phyloP scores from a whole-genome alignment of 2,888 invertebrate genomes.

The Apamea anceps region DNA sequence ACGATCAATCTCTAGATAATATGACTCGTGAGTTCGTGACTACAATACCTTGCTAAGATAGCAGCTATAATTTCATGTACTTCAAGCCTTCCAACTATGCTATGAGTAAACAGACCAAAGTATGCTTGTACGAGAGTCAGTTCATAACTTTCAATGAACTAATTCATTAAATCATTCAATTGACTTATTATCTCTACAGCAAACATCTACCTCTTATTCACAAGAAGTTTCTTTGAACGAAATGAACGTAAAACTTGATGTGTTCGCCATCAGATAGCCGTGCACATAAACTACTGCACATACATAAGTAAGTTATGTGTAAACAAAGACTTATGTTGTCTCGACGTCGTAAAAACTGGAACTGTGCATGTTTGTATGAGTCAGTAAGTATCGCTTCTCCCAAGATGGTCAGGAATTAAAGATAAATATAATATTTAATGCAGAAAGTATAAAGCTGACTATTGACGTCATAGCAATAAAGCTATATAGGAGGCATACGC shows the following conservation, averaged over 20 bases:
- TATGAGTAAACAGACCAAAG: neutral
- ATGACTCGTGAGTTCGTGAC: too few species aligned
- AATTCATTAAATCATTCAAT: slow-evolving; percentile 28
- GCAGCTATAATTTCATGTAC: neutral
- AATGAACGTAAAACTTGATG: slow-evolving; percentile 43
- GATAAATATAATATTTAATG: neutral
- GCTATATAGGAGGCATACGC: neutral
- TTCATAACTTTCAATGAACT: slow-evolving; percentile 14
- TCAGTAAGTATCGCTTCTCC: neutral
- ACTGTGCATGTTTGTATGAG: slow-evolving; percentile 7
- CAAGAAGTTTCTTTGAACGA: slow-evolving; percentile 26
- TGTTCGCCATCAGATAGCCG: slow-evolving; percentile 35
- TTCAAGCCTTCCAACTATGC: neutral
- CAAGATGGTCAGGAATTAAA: neutral
- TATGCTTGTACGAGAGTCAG: neutral
- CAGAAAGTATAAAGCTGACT: neutral
- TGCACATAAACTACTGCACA: slow-evolving; percentile 27
- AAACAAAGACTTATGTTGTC: slow-evolving; percentile 54
- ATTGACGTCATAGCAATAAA: neutral
- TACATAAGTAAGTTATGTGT: slow-evolving; percentile 35
- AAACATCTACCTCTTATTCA: neutral
- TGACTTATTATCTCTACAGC: slow-evolving; percentile 8
- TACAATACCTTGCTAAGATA: too few species aligned
- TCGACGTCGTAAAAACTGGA: slow-evolving; percentile 52
- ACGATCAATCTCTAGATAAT: too few species aligned